These are phyloP conservation scores for Drosophila kokeensis DNA, from an alignment of 2,888 invertebrate genomes.

Conservation along the genomic window DNA sequence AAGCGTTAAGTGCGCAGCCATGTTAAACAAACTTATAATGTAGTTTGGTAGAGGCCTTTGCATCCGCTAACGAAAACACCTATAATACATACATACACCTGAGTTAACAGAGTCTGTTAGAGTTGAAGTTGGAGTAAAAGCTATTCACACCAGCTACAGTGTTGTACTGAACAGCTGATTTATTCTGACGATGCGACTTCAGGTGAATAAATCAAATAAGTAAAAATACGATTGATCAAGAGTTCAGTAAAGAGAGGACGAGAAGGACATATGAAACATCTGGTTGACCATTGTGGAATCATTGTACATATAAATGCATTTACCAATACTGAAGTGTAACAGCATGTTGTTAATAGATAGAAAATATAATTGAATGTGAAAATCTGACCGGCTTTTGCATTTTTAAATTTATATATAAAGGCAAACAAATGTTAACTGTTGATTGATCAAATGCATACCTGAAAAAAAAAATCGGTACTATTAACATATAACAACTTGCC, in stretches of 20 bases:
- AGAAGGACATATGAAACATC: neutral
- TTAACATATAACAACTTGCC: neutral
- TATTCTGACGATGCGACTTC: neutral
- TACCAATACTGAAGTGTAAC: neutral
- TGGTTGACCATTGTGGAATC: neutral
- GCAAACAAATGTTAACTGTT: neutral
- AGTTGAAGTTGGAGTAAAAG: neutral
- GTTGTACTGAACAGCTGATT: neutral
- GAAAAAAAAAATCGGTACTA: neutral
- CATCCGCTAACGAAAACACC: neutral
- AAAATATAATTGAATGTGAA: neutral
- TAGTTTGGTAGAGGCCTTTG: neutral
- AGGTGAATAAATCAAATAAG: neutral
- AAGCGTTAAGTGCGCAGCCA: neutral
- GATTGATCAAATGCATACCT: neutral
- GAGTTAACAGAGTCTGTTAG: conserved; percentile 4
- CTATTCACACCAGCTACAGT: neutral
- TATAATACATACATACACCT: neutral
- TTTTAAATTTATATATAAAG: neutral
- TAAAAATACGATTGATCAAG: neutral
- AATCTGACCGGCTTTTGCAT: too few relatives aligned
- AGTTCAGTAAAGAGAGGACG: neutral
- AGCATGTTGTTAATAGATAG: neutral
- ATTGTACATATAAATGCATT: neutral
- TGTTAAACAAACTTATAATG: neutral